These are phyloP conservation scores for Dendrolimus pini DNA, from an alignment of 2,888 invertebrate genomes.

Conservation along the genomic window DNA sequence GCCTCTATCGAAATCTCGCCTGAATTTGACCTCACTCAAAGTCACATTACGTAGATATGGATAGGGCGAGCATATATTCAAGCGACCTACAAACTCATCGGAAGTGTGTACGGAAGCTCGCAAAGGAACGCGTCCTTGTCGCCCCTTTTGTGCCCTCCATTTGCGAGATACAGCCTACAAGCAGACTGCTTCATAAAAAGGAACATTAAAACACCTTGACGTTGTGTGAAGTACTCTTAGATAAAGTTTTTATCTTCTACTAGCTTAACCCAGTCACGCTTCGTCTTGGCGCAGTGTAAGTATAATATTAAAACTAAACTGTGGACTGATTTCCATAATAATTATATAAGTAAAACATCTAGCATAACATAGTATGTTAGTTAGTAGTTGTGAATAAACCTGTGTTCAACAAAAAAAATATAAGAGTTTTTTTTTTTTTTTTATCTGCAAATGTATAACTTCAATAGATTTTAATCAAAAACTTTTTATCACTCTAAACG, in stretches of 20 bases:
- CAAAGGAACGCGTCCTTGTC: constrained; percentile 18
- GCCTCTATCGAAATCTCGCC: background rate
- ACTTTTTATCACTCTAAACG: background rate
- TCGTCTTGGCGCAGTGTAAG: too few relatives aligned
- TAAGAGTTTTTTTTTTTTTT: too few relatives aligned
- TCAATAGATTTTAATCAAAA: background rate
- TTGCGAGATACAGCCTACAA: background rate
- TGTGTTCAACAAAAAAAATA: too few relatives aligned
- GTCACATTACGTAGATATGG: constrained; percentile 9
- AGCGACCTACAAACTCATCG: constrained; percentile 22
- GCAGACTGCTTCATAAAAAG: background rate
- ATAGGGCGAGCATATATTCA: constrained; percentile 14
- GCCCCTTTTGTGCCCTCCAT: constrained; percentile 4
- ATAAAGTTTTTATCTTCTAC: too few relatives aligned
- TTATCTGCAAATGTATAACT: too few relatives aligned
- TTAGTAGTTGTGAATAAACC: too few relatives aligned
- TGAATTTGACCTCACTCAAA: constrained; percentile 7
- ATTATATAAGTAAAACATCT: too few relatives aligned
- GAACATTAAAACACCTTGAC: background rate
- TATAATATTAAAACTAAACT: too few relatives aligned
- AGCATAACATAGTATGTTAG: too few relatives aligned
- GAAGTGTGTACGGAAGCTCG: constrained; percentile 35
- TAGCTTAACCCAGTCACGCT: too few relatives aligned
- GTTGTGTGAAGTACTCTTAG: background rate
- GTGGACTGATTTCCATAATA: too few relatives aligned